Conservation (phyloP, 2,113 vertebrate genomes). For the Saccopteryx leptura region DNA sequence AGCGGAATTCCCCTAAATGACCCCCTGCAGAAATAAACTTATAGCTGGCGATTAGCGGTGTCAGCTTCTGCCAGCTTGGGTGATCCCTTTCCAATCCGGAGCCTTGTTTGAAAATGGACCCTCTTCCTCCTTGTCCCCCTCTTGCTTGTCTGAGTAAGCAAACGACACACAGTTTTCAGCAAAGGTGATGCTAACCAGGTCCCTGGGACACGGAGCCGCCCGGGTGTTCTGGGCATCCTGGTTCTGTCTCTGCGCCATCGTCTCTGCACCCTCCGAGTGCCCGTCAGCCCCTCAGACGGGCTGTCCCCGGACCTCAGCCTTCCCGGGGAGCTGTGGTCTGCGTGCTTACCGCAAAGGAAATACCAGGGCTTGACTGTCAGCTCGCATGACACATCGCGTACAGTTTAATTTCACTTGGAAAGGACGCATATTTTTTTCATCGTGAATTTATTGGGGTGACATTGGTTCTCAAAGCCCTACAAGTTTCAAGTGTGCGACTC, state of each 20-base stretch:
- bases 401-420: not conserved
- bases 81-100: slow-evolving; percentile 58
- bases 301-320: not conserved
- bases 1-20: slow-evolving; percentile 75
- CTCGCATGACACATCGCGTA: slow-evolving; percentile 23
- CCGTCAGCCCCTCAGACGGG: fast-evolving
- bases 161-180: not conserved
- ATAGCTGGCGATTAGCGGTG: not conserved
- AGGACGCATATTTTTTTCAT: too few species aligned
- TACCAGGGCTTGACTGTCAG: not conserved
- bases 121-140: not conserved
- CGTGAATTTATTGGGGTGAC: too few species aligned
- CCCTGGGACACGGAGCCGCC: not conserved
- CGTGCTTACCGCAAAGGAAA: not conserved
- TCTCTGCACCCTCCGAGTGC: fast-evolving
- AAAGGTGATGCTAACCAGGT: not conserved
- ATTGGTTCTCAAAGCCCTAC: too few species aligned
- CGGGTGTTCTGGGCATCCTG: not conserved
- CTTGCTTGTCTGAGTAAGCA: not conserved
- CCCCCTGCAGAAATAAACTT: slow-evolving; percentile 75
- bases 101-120: not conserved
- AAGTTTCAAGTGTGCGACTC: too few species aligned
- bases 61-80: not conserved
- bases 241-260: not conserved
- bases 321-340: not conserved